Conservation (phyloP, 2,888 invertebrate genomes). For the Drosophila koepferae region DNA sequence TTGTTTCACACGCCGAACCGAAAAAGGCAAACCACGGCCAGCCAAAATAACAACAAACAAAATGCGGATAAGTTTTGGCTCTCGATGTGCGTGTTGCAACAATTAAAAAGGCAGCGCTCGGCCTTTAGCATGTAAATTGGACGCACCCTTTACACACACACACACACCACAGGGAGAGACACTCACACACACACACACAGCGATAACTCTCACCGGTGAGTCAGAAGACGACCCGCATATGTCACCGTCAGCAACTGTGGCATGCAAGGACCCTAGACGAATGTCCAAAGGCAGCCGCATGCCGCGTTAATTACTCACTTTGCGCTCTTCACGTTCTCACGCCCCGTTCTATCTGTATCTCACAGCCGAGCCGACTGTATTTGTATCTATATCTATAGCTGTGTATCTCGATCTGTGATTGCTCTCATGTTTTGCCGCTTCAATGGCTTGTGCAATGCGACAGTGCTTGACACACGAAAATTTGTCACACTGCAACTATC, state of each 20-base stretch:
- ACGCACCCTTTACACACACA: conserved; percentile 62
- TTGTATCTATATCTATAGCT: conserved; percentile 54
- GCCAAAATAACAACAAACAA: conserved; percentile 68
- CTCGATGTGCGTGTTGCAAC: conserved; percentile 75
- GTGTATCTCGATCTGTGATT: conserved; percentile 74
- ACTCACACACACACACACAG: background rate
- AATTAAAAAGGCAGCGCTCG: conserved; percentile 59
- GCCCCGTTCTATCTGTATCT: conserved; percentile 61
- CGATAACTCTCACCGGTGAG: conserved; percentile 35
- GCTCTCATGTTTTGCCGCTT: conserved; percentile 80
- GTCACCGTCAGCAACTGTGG: conserved; percentile 58
- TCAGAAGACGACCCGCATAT: conserved; percentile 72
- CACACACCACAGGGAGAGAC: conserved; percentile 4
- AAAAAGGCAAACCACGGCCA: conserved; percentile 62
- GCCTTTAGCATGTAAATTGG: conserved; percentile 69
- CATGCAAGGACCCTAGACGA: conserved; percentile 69
- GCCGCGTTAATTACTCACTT: conserved; percentile 80
- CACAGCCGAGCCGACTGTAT: conserved; percentile 24
- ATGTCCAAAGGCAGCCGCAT: conserved; percentile 61
- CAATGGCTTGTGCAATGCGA: conserved; percentile 60
- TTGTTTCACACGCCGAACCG: conserved; percentile 64
- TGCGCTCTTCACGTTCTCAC: conserved; percentile 50
- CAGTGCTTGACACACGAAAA: conserved; percentile 61
- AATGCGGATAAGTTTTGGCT: conserved; percentile 38
- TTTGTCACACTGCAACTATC: conserved; percentile 63